phyloP scores from a whole-genome alignment of 2,113 vertebrate species.

The Antechinus flavipes region DNA sequence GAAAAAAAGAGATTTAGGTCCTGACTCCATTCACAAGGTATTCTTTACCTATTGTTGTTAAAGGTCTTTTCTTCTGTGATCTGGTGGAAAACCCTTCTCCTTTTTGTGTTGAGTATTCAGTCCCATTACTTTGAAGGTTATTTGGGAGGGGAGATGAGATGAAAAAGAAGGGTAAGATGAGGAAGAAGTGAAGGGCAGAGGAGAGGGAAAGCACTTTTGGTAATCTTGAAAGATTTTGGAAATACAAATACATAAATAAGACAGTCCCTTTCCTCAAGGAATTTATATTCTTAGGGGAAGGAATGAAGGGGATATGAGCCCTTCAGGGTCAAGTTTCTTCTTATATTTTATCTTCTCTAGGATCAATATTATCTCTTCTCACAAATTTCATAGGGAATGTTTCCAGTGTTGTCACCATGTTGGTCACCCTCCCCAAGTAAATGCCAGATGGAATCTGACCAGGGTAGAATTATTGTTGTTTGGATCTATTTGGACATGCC shows the following conservation, averaged over 20 bases:
- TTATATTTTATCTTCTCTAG: neutral
- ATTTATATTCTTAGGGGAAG: neutral
- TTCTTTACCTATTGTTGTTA: neutral
- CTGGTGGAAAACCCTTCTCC: neutral
- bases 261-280: neutral
- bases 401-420: neutral
- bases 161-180: too few species aligned
- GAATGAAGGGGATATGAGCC: neutral
- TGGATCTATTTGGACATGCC: too few species aligned
- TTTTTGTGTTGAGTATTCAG: neutral
- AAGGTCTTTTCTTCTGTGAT: neutral
- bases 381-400: neutral
- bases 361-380: neutral
- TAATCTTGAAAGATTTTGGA: neutral
- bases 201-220: neutral
- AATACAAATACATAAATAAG: neutral
- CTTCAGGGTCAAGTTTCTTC: neutral
- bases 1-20: neutral
- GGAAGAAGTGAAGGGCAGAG: too few species aligned
- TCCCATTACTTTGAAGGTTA: neutral
- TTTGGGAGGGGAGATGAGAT: neutral
- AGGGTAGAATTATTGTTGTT: neutral
- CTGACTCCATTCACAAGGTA: neutral
- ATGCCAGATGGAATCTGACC: neutral
- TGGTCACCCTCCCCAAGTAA: neutral